phyloP scores from a whole-genome alignment of 35 echinoderm and acorn worm genomes.

The Apostichopus parvimensis region DNA sequence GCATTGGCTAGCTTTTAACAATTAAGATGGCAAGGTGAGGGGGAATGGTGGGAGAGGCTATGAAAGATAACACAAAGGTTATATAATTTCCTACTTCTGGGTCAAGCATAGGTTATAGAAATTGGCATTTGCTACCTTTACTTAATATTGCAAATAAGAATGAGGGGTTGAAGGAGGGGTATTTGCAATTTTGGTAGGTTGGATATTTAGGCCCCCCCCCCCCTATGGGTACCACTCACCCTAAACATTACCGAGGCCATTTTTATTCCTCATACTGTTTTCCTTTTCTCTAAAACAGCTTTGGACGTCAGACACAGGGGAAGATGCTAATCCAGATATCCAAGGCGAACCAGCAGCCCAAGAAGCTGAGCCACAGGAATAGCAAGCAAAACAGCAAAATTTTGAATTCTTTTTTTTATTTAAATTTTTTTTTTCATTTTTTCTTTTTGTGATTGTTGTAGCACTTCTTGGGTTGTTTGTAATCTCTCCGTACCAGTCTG shows the following conservation, averaged over 20 bases:
- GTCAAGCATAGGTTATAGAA: too few species aligned
- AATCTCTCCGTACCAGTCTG: constrained; percentile 30
- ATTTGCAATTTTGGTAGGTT: too few species aligned
- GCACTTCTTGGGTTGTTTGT: constrained; percentile 46
- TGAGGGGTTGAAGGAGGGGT: too few species aligned
- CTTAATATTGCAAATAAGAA: too few species aligned
- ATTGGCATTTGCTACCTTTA: too few species aligned
- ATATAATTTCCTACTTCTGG: too few species aligned
- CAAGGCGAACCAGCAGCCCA: background rate
- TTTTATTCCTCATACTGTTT: background rate
- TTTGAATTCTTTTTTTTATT: background rate
- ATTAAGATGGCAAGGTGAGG: too few species aligned
- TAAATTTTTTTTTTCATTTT: background rate
- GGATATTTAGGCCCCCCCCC: background rate
- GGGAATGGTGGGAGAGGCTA: too few species aligned
- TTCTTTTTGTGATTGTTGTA: constrained; percentile 49
- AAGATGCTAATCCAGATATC: constrained; percentile 29
- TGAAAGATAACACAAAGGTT: too few species aligned
- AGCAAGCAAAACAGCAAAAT: background rate
- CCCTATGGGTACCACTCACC: background rate
- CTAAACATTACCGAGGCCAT: background rate
- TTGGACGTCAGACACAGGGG: constrained; percentile 79
- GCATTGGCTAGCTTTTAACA: too few species aligned
- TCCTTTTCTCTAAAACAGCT: constrained; percentile 59
- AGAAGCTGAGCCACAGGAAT: constrained; percentile 1